Conservation (phyloP, 2,797 vertebrate genomes). For the Halcyon badia region DNA sequence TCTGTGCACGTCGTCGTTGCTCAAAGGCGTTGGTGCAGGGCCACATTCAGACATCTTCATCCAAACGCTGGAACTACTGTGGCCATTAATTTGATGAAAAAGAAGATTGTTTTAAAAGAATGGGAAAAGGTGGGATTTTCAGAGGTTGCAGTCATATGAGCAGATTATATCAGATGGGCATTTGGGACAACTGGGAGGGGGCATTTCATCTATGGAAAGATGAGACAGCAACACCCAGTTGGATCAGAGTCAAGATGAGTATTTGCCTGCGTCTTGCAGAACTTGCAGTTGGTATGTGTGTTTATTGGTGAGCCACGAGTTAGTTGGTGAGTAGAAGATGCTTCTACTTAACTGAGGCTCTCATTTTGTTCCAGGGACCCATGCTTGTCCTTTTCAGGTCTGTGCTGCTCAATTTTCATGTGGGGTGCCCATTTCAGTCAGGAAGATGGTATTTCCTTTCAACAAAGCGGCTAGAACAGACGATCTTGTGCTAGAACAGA, state of each 20-base stretch:
- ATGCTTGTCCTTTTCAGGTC: not conserved
- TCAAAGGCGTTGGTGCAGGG: not conserved
- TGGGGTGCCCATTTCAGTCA: fast-evolving
- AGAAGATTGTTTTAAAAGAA: not conserved
- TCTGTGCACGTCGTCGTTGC: not conserved
- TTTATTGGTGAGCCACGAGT: not conserved
- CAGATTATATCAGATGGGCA: not conserved
- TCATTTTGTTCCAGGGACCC: not conserved
- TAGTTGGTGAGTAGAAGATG: not conserved
- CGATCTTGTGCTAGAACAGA: not conserved
- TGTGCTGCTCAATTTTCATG: fast-evolving
- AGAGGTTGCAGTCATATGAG: not conserved
- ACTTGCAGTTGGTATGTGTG: not conserved
- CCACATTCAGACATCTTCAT: not conserved
- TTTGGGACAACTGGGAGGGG: not conserved
- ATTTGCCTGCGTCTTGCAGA: not conserved
- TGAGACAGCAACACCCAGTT: fast-evolving
- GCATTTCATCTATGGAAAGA: not conserved
- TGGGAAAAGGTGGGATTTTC: not conserved
- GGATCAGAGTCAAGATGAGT: not conserved
- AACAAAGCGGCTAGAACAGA: not conserved
- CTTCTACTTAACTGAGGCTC: not conserved
- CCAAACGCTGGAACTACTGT: not conserved
- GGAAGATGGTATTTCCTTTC: not conserved
- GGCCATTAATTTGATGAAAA: not conserved